phyloP scores from a whole-genome alignment of 1,140 invertebrate genomes.

The Penaeus indicus region DNA sequence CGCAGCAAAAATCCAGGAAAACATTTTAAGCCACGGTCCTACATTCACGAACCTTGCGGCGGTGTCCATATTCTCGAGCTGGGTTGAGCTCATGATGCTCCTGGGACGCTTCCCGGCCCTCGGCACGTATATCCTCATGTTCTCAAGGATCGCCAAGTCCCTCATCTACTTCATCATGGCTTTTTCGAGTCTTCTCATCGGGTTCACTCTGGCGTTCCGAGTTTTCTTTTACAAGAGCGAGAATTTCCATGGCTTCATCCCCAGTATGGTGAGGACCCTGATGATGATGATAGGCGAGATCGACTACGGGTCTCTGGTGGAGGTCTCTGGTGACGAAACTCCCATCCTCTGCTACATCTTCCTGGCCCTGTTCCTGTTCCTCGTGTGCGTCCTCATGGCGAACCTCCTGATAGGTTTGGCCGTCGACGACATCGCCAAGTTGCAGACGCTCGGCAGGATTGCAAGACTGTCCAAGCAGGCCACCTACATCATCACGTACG shows the following conservation, averaged over 20 bases:
- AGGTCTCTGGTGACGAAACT: conserved; percentile 28
- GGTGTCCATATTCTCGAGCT: conserved; percentile 79
- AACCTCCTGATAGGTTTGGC: conserved; percentile 67
- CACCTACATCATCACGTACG: conserved; percentile 38
- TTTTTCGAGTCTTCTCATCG: conserved; percentile 65
- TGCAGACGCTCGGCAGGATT: conserved; percentile 38
- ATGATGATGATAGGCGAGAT: conserved; percentile 65
- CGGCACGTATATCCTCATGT: conserved; percentile 73
- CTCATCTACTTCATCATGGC: conserved; percentile 66
- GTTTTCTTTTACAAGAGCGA: conserved; percentile 60
- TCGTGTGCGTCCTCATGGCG: conserved; percentile 65
- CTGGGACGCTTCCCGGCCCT: conserved; percentile 81
- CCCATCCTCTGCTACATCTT: conserved; percentile 59
- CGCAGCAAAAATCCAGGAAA: not conserved
- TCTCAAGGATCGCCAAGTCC: conserved; percentile 65
- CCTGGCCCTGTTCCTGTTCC: conserved; percentile 63
- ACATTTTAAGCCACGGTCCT: not conserved
- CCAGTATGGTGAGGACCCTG: conserved; percentile 47
- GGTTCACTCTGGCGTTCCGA: conserved; percentile 67
- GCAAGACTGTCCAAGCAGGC: conserved; percentile 37
- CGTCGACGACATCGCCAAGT: conserved; percentile 65
- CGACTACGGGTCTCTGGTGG: conserved; percentile 57
- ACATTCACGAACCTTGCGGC: conserved; percentile 71
- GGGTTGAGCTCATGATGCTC: conserved; percentile 80
- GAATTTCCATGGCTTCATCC: conserved; percentile 31